Percentiles rank a stretch among this genome's conserved stretches.
Evolutionary conservation across 2,113 vertebrate species (phyloP).

Genomic region (Lepidiolamprologus cunningtoni): DNA sequence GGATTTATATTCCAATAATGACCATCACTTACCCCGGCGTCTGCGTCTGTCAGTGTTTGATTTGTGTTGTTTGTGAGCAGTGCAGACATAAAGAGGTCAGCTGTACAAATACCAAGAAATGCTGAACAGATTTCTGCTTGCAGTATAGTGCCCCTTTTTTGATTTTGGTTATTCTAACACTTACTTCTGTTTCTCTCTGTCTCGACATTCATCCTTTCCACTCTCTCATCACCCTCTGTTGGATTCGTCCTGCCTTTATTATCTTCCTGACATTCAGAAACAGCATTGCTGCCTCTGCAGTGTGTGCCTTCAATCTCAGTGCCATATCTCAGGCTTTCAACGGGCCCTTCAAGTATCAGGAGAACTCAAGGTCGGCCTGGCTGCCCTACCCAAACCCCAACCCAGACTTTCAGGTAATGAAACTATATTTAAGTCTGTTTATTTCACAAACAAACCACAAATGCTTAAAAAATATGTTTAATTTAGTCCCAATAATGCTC

Average conservation of each 20-base stretch:
- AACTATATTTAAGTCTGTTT: neutral
- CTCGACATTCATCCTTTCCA: neutral
- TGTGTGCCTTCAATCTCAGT: constrained; percentile 95
- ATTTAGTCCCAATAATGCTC: neutral
- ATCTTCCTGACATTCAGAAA: constrained; percentile 72
- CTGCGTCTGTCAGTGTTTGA: constrained; percentile 1
- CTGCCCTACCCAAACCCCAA: constrained; percentile 94
- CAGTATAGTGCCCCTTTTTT: neutral
- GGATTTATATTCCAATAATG: constrained; percentile 49
- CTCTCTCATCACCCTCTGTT: neutral
- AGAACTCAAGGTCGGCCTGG: constrained; percentile 94
- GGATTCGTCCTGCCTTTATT: neutral
- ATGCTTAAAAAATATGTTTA: neutral
- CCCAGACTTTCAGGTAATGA: constrained; percentile 91
- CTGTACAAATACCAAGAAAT: neutral
- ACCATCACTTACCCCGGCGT: constrained; percentile 1
- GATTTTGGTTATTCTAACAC: neutral
- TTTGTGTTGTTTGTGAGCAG: constrained; percentile 2
- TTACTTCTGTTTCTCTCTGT: neutral
- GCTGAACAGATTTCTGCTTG: neutral
- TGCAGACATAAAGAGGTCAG: neutral
- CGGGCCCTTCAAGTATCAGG: constrained; percentile 96
- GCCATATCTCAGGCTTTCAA: constrained; percentile 88
- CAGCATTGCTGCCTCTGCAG: constrained; percentile 93
- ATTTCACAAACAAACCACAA: neutral